Evolutionary conservation across 2,113 vertebrate genomes (phyloP).

Genomic region (Rhynchomys soricoides): DNA sequence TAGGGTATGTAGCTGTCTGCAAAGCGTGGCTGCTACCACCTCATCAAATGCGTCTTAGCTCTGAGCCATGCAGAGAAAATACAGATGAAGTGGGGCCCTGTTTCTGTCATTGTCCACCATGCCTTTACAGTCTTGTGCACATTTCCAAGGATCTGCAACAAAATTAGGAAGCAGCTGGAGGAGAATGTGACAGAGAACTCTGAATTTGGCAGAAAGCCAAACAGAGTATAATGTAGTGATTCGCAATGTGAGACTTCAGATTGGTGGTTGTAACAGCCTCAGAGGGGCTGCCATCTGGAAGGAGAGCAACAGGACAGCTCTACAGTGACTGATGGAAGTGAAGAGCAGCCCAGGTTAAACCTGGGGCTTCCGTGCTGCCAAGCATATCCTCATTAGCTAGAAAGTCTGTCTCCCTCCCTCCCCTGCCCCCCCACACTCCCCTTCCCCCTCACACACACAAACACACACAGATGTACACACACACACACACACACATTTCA

Average conservation of each 20-base stretch:
- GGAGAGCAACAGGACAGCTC: neutral
- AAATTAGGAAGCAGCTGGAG: neutral
- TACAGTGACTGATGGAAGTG: too few relatives aligned
- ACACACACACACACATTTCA: neutral
- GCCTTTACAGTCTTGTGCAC: neutral
- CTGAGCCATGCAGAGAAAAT: neutral
- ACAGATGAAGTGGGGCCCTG: fast-evolving
- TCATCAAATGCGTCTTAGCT: neutral
- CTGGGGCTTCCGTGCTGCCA: neutral
- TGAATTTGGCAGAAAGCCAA: neutral
- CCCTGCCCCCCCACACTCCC: too few relatives aligned
- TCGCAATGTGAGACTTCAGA: neutral
- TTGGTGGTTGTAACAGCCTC: neutral
- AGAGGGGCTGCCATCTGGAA: neutral
- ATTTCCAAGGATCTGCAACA: neutral
- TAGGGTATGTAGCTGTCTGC: neutral
- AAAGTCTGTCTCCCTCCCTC: too few relatives aligned
- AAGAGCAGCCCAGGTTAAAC: neutral
- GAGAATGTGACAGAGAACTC: neutral
- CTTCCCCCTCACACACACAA: too few relatives aligned
- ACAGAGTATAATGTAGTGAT: neutral
- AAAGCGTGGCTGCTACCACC: neutral
- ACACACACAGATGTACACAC: neutral
- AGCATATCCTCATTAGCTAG: neutral
- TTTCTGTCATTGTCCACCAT: neutral